Conservation (phyloP, 2,113 vertebrate genomes). For the Pseudorhombus dupliciocellatus region DNA sequence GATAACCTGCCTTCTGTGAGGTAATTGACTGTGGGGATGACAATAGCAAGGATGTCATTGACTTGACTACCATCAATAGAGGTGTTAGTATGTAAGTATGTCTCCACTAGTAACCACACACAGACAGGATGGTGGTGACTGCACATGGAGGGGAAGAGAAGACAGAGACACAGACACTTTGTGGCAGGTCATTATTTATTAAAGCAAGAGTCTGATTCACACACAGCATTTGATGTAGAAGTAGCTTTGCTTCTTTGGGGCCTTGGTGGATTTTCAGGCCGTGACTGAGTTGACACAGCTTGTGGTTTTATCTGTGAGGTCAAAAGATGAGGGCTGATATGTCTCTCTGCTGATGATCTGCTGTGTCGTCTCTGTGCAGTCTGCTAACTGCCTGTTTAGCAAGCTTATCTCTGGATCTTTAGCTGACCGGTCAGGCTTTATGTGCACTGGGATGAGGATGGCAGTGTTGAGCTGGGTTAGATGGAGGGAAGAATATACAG, state of each 20-base stretch:
- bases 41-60: conserved; percentile 76
- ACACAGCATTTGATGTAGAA: conserved; percentile 47
- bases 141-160: conserved; percentile 57
- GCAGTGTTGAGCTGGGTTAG: conserved; percentile 21
- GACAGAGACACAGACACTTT: conserved; percentile 52
- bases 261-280: conserved; percentile 37
- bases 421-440: conserved; percentile 39
- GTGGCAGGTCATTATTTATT: conserved; percentile 59
- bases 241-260: conserved; percentile 15
- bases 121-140: conserved; percentile 7
- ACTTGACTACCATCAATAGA: conserved; percentile 75
- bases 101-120: conserved; percentile 56
- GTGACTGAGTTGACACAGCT: conserved; percentile 41
- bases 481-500: conserved; percentile 53
- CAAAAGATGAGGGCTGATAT: conserved; percentile 46
- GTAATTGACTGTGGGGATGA: conserved; percentile 75
- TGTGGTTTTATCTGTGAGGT: conserved; percentile 62
- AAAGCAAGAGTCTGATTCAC: conserved; percentile 44
- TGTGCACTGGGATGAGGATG: conserved; percentile 26
- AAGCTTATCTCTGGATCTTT: conserved; percentile 60
- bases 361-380: conserved; percentile 50
- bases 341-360: conserved; percentile 56
- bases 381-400: conserved; percentile 57
- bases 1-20: conserved; percentile 63
- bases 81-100: conserved; percentile 57